Evolutionary conservation across 2,113 vertebrate genomes (phyloP).

Genomic region (Zeus faber): DNA sequence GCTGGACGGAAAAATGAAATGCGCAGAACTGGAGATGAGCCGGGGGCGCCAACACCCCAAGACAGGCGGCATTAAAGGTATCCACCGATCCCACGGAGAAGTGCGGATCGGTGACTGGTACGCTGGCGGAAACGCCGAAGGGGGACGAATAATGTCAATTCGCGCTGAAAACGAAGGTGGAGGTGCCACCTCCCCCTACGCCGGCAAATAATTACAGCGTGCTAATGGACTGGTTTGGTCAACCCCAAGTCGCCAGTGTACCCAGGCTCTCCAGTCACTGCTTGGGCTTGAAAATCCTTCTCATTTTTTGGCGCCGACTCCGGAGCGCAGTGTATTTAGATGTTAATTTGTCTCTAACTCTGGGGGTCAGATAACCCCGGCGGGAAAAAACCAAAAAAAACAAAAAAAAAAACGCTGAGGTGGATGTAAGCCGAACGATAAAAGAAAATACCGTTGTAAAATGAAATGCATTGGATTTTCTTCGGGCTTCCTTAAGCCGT

Average conservation of each 20-base stretch:
- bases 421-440: slow-evolving; percentile 57
- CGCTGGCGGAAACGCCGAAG: slow-evolving; percentile 49
- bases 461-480: slow-evolving; percentile 56
- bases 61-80: not conserved
- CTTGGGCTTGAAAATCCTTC: slow-evolving; percentile 41
- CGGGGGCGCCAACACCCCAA: slow-evolving; percentile 13
- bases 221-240: slow-evolving; percentile 61
- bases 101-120: slow-evolving; percentile 10
- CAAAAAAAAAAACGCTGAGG: slow-evolving; percentile 66
- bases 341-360: slow-evolving; percentile 71
- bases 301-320: slow-evolving; percentile 51
- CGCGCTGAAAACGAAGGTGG: slow-evolving; percentile 39
- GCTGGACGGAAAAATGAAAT: slow-evolving; percentile 41
- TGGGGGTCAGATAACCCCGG: slow-evolving; percentile 56
- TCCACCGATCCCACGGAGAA: slow-evolving; percentile 12
- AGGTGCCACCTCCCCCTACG: slow-evolving; percentile 39
- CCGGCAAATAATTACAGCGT: slow-evolving; percentile 68
- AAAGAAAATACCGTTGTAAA: slow-evolving; percentile 42
- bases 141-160: slow-evolving; percentile 45
- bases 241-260: slow-evolving; percentile 66
- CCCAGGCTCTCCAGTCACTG: slow-evolving; percentile 39
- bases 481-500: slow-evolving; percentile 41
- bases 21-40: slow-evolving; percentile 34
- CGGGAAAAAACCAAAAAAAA: no score
- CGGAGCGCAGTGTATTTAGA: slow-evolving; percentile 64